Base-by-base conservation (phyloP, 2,797 vertebrate genomes). In the Corythornis leucogaster region DNA sequence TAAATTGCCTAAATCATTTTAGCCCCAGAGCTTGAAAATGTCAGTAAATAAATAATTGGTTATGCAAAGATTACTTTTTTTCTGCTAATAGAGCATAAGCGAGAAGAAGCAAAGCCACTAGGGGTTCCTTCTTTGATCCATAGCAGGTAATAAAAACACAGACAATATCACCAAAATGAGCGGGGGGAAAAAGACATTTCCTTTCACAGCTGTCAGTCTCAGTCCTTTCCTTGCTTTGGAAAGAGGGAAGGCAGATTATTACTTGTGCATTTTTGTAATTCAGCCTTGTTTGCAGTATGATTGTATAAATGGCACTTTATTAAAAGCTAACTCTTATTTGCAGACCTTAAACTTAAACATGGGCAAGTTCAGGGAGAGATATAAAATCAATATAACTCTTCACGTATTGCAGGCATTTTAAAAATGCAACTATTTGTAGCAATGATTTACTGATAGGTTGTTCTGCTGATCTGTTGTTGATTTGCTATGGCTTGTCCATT, bases 251-350 rank as follows among this genome's bases (percentile, higher is more conserved):
- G 66, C 51, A 80, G 78, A 40, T 93, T 89, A 87, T 94, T 55
- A 20, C 62, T 81, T 14, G 4, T 62, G 78, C 64, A 55, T 53
- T 51, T 3, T 2, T 94, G 86, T 87, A 94, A 90, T 92, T 93
- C 90, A 90, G 25, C 70, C 73, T 80, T 93, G 81, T 90, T 94
- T 96, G 62, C 79, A 66, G n/a, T 85, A 75, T 76, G 77, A 92
- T 90, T 95, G 55, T 93, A 85, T 80, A 95, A 92, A 92, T 62
- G 88, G 53, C 55, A 87, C 63, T 92, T 94, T 90, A 95, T 95
- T 95, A 89, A 94, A 96, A 93, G 35, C 84, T 83, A 82, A 74
- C 80, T 94, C 64, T 89, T 92, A 81, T 78, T 94, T 40, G 13
- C 51, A 78, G 75, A 85, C 66, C 81, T 80, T 84, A 67, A 94